Base-by-base conservation (phyloP, 23 tunicate species). In the Ciona savignyi region DNA sequence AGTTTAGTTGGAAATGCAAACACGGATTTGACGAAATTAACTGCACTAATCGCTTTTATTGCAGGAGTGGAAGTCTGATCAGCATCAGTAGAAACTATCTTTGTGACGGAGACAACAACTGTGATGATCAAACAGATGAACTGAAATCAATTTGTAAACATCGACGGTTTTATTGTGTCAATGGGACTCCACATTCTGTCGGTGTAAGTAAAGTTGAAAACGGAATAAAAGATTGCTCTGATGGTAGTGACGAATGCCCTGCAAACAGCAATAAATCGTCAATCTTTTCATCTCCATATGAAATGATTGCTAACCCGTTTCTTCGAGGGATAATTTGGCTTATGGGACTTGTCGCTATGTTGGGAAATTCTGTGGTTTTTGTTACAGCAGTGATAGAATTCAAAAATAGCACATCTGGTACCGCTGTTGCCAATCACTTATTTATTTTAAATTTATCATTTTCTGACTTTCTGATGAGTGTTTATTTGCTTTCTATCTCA, bases 391-490 rank as follows among this genome's bases (percentile, higher is more conserved):
- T 27, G 1, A 4, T 33, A 3, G 25, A 66, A 9, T 1, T 26
- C 3, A 29, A 9, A 2, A 3, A 21, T 1, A 66, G 20, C 29
- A 24, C n/a, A n/a, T n/a, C n/a, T n/a, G n/a, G n/a, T n/a, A n/a
- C n/a, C n/a, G n/a, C n/a, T n/a, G n/a, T n/a, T n/a, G n/a, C n/a
- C n/a, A n/a, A n/a, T n/a, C 77, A 32, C 26, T 3, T 70, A 22
- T 23, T 80, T 9, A 15, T 80, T 32, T 61, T 80, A 32, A 80
- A 80, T 62, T 26, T 80, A n/a, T 60, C 84, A 6, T 30, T 80
- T 60, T 51, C 84, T 22, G 84, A 80, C 63, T 25, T 80, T 22
- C 19, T 80, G 4, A 80, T 80, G 84, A 70, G 84, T 22, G 24
- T 80, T 33, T 80, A 80, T 62, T 80, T 80, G 29, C 31, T 80